A percentile compares a stretch with the other conserved stretches of the same genome.
Conservation (phyloP, 2,888 invertebrate species). For the Orthonychiurus folsomi region DNA sequence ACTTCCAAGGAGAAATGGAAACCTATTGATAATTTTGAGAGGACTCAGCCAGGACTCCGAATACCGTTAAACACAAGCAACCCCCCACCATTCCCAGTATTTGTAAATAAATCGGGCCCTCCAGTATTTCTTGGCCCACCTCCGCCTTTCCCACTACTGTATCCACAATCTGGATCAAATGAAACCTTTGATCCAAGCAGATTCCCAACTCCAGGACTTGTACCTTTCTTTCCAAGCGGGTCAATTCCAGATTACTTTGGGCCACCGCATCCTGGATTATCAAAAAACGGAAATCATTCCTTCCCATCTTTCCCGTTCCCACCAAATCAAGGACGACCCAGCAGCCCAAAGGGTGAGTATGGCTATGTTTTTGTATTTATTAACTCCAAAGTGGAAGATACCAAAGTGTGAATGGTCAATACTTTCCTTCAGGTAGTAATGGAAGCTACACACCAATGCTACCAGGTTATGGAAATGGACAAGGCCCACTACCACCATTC, state of each 20-base stretch:
- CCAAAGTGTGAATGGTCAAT: constrained; percentile 17
- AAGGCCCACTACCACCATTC: constrained; percentile 9
- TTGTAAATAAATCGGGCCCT: constrained; percentile 74
- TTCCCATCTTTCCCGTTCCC: constrained; percentile 5
- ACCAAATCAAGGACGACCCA: no score
- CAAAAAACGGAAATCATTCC: neutral
- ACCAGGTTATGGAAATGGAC: neutral
- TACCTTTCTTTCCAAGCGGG: constrained; percentile 37
- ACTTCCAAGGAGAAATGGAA: constrained; percentile 55
- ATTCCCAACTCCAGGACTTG: constrained; percentile 38
- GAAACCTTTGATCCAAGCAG: constrained; percentile 36
- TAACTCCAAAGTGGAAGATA: no score
- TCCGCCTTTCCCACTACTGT: constrained; percentile 55
- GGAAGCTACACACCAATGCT: neutral
- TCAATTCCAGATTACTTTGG: constrained; percentile 33
- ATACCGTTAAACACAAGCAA: constrained; percentile 66
- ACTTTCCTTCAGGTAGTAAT: neutral
- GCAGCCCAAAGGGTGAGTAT: no score
- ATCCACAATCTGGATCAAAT: constrained; percentile 45
- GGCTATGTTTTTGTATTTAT: no score
- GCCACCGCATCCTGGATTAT: constrained; percentile 25
- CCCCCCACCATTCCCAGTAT: constrained; percentile 89
- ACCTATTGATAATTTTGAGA: constrained; percentile 73
- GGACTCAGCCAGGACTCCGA: constrained; percentile 64
- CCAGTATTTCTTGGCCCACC: constrained; percentile 72